Percentiles rank a stretch among this genome's conserved stretches.
Evolutionary conservation across 2,113 vertebrate species (phyloP).

Genomic region (Amia ocellicauda): DNA sequence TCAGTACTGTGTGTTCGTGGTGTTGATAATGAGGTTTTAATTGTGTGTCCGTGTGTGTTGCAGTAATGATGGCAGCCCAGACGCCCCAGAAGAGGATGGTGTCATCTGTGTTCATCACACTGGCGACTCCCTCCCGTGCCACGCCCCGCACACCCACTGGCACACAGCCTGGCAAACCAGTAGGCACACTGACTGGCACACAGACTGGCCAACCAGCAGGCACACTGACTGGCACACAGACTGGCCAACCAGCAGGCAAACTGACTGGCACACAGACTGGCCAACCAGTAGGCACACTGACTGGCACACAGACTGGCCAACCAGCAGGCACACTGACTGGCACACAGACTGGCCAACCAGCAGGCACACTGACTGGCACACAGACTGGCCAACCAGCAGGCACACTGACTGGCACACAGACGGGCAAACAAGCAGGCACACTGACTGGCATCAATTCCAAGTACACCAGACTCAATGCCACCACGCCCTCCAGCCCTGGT

Average conservation of each 20-base stretch:
- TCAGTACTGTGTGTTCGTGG: not conserved
- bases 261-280: not conserved
- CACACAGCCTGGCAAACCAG: slow-evolving; percentile 30
- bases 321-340: no score
- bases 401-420: slow-evolving; percentile 1
- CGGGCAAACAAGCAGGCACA: slow-evolving; percentile 23
- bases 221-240: slow-evolving; percentile 23
- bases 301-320: no score
- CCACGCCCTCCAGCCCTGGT: slow-evolving; percentile 9
- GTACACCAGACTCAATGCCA: not conserved
- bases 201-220: slow-evolving; percentile 15
- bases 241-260: not conserved
- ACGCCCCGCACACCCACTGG: slow-evolving; percentile 33
- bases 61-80: slow-evolving; percentile 62
- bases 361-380: slow-evolving; percentile 22
- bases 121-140: slow-evolving; percentile 64
- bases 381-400: not conserved
- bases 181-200: slow-evolving; percentile 22
- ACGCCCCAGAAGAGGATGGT: slow-evolving; percentile 74
- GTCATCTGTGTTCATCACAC: slow-evolving; percentile 86
- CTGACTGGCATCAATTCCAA: not conserved
- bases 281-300: slow-evolving; percentile 23
- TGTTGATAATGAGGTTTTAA: not conserved
- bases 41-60: slow-evolving; percentile 1
- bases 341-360: slow-evolving; percentile 34